Conservation (phyloP, 2,888 invertebrate species). For the Leptarthrus brevirostris region DNA sequence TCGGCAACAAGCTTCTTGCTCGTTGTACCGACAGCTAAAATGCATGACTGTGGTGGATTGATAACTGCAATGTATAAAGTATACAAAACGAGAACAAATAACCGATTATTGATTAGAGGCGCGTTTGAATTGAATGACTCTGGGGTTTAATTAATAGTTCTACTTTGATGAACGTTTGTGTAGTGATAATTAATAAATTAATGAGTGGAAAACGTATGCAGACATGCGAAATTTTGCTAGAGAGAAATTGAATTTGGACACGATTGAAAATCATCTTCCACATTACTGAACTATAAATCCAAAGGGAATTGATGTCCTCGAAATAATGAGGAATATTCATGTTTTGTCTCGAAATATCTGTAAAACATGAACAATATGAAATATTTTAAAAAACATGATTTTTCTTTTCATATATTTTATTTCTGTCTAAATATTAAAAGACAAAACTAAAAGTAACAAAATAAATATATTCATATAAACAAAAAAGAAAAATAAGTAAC, state of each 20-base stretch:
- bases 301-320: constrained; percentile 95
- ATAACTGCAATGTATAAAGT: constrained; percentile 92
- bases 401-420: too few species aligned
- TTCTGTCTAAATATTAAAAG: too few species aligned
- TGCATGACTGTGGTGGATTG: constrained; percentile 95
- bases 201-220: constrained; percentile 97
- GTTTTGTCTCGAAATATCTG: constrained; percentile 89
- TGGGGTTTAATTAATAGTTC: too few species aligned
- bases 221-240: constrained; percentile 95
- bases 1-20: constrained; percentile 80
- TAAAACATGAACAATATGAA: constrained; percentile 97
- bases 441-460: too few species aligned
- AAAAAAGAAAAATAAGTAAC: too few species aligned
- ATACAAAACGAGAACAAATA: too few species aligned
- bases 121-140: too few species aligned
- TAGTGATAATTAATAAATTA: too few species aligned
- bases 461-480: too few species aligned
- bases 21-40: constrained; percentile 89
- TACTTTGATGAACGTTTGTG: too few species aligned
- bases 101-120: too few species aligned
- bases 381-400: too few species aligned
- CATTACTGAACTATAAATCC: constrained; percentile 96
- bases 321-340: constrained; percentile 96
- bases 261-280: constrained; percentile 93
- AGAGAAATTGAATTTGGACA: constrained; percentile 82